Evolutionary conservation across 2,113 vertebrate genomes (phyloP).

Genomic region (Thalassoma bifasciatum): DNA sequence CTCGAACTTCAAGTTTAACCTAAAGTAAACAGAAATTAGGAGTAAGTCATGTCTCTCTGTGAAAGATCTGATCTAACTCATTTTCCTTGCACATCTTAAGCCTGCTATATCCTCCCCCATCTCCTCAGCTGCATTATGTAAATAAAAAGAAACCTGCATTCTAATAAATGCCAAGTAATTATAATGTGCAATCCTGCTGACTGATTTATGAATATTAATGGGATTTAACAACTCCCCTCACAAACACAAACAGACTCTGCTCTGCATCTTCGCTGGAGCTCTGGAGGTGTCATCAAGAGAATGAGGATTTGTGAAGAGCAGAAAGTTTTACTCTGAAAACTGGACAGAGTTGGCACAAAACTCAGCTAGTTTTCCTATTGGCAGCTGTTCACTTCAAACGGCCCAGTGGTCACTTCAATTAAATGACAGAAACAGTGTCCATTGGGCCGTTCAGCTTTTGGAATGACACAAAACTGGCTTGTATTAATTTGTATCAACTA

Average conservation of each 20-base stretch:
- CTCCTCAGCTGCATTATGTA: conserved; percentile 15
- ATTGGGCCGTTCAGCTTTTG: no score
- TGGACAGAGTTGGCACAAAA: neutral
- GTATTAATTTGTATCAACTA: no score
- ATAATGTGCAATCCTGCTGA: conserved; percentile 39
- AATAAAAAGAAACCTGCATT: conserved; percentile 25
- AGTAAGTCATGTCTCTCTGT: no score
- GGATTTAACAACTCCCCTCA: conserved; percentile 8
- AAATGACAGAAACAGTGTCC: no score
- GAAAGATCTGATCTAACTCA: neutral
- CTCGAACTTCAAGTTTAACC: no score
- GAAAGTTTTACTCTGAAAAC: neutral
- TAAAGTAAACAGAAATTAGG: no score
- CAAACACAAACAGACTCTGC: conserved; percentile 38
- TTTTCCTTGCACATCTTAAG: neutral
- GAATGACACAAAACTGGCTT: no score
- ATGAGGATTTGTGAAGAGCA: conserved; percentile 2
- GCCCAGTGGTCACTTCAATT: no score
- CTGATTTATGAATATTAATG: conserved; percentile 63
- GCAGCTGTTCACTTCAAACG: neutral
- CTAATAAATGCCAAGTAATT: conserved; percentile 59
- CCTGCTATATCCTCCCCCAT: conserved; percentile 9
- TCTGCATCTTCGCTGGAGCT: conserved; percentile 38
- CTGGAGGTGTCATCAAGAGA: conserved; percentile 25
- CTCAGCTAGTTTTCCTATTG: no score